Base-by-base conservation (phyloP, 1,140 invertebrate genomes). In the Drosophila fuyamai region DNA sequence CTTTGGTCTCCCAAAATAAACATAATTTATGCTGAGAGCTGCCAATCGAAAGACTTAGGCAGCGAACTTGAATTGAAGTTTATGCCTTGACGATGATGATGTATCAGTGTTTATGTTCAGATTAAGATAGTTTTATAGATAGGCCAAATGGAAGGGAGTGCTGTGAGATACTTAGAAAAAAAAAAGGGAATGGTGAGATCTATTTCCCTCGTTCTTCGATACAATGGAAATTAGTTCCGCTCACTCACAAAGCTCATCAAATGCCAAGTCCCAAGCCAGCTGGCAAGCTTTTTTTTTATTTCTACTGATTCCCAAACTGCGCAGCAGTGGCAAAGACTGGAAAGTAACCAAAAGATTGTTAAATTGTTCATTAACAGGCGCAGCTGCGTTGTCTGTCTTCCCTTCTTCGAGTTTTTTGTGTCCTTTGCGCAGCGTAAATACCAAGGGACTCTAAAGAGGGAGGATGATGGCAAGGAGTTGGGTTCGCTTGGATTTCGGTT, bases 171-270 rank as follows among this genome's bases (percentile, higher is more conserved):
- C 29, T 10, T 46, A 32, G 29, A 32, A 32, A 32, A 32, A 32
- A 32, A 32, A 8, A 32, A 32, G 29, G 29, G 6, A 12, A 27
- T 35, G 13, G 14, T 9, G 12, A n/a, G 13, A 59, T 16, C n/a
- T 36, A n/a, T 51, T 14, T 43, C 36, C 62, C 51, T 48, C 27
- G 23, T 35, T 6, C 18, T 56, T 63, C 56, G 32, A 66, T 54
- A 71, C 65, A 71, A 72, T 71, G 53, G 44, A 72, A 71, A 72
- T 58, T 68, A 68, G 65, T 68, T 68, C 65, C 65, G 65, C 65
- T 72, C 65, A 71, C 53, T 58, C 36, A 57, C 53, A 48, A 71
- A 71, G 63, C 63, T 71, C 66, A n/a, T 71, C 43, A 70, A 54
- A 57, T 16, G 29, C 16, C 43, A 50, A 48, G 18, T 58, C 53